phyloP scores from a whole-genome alignment of 2,888 invertebrate species.

The Parapristionchus giblindavisi region DNA sequence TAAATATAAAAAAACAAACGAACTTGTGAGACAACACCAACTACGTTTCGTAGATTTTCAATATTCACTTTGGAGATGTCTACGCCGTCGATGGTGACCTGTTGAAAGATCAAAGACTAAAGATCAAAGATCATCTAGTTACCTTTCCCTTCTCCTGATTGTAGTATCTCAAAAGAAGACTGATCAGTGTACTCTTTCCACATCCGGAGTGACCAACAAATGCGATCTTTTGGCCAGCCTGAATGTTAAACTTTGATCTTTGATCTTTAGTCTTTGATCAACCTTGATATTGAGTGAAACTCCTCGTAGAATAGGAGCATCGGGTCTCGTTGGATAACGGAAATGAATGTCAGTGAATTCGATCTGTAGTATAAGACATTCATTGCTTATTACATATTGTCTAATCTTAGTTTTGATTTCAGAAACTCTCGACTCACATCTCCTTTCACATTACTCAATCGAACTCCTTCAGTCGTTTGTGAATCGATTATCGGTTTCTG shows the following conservation, averaged over 20 bases:
- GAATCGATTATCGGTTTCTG: conserved; percentile 46
- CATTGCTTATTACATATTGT: background rate
- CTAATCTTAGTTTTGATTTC: no score
- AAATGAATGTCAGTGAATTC: conserved; percentile 71
- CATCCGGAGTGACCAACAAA: conserved; percentile 53
- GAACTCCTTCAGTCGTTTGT: conserved; percentile 67
- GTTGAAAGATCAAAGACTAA: no score
- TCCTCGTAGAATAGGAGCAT: conserved; percentile 47
- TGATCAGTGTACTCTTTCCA: conserved; percentile 50
- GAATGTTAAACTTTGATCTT: conserved; percentile 1
- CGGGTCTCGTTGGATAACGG: conserved; percentile 70
- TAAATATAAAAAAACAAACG: background rate
- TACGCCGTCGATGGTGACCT: conserved; percentile 71
- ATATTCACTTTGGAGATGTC: conserved; percentile 71
- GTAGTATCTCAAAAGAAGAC: conserved; percentile 48
- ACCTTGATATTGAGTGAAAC: conserved; percentile 43
- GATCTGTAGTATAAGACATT: no score
- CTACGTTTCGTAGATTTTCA: conserved; percentile 70
- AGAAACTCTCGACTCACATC: conserved; percentile 54
- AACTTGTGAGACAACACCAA: conserved; percentile 71
- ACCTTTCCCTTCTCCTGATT: conserved; percentile 43
- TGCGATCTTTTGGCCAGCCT: conserved; percentile 48
- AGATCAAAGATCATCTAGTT: no score
- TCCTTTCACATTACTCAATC: conserved; percentile 69
- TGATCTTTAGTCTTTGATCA: background rate